phyloP scores from a whole-genome alignment of 2,113 vertebrate species.

The Salvelinus namaycush region DNA sequence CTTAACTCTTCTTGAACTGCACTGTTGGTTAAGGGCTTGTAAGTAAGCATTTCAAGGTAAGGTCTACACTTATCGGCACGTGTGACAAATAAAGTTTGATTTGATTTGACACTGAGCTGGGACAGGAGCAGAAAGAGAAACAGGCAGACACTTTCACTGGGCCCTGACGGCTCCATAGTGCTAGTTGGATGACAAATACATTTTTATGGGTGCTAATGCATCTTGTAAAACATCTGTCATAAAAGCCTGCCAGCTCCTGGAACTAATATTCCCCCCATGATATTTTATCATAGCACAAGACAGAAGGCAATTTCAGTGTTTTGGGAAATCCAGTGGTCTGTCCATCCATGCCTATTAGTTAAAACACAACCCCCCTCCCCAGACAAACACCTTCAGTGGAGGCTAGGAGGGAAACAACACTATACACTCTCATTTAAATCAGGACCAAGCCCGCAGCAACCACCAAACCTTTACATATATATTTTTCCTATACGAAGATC shows the following conservation, averaged over 20 bases:
- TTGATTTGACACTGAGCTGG: neutral
- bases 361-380: constrained; percentile 16
- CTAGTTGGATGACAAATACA: constrained; percentile 54
- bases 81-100: no score
- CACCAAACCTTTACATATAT: neutral
- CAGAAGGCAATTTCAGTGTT: constrained; percentile 34
- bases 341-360: constrained; percentile 6
- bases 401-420: neutral
- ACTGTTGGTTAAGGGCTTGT: no score
- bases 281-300: constrained; percentile 42
- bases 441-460: neutral
- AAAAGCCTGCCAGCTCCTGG: constrained; percentile 51
- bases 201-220: constrained; percentile 67
- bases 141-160: constrained; percentile 18
- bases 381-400: neutral
- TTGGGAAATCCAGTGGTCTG: constrained; percentile 17
- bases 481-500: neutral
- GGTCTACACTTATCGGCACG: no score
- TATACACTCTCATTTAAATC: neutral
- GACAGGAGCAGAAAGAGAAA: neutral
- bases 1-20: no score
- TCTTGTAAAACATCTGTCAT: constrained; percentile 61
- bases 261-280: constrained; percentile 50
- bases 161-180: constrained; percentile 37
- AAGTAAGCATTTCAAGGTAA: no score